Base-by-base conservation (phyloP, 1,140 invertebrate genomes). In the Glomeris maerens region DNA sequence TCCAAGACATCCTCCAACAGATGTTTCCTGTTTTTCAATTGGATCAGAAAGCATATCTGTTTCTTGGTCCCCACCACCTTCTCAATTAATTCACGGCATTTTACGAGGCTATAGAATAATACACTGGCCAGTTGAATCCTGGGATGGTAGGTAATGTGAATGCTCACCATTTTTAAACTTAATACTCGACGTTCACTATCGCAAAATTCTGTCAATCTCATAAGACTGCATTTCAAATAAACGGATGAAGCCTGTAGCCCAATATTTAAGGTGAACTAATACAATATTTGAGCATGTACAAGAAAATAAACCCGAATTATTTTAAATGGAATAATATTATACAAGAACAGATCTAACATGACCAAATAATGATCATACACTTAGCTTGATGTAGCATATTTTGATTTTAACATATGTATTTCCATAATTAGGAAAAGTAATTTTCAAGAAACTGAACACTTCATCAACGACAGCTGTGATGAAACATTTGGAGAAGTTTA, bases 51-150 rank as follows among this genome's bases (percentile, higher is more conserved):
- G 86, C 20, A 91, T 97, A 62, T 75, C 86, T 50, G 84, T 96
- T 2, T 84, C 84, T 2, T 97, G 91, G 91, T 80, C 84, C 0
- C 88, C 87, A 0, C 91, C 91, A 0, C 86, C 88, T 26, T 72
- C 90, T 0, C 81, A 80, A 47, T 81, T 86, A 47, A 85, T 91
- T 38, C 92, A 96, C 64, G 92, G 92, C 56, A 80, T 94, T 41
- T 89, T 96, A 55, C 91, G 92, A 65, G 90, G 89, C 25, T 96
- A 95, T 71, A 94, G 93, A 71, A 86, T 96, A 46, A 80, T 95
- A 53, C 95, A 92, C 63, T 90, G 88, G 60, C 86, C 88, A 41
- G 73, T 68, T 23, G 65, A 62, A 5, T 23, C 46, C 3, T 44
- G 49, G 49, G 5, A 5, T 45, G 49, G 49, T 50, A 45, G 4